phyloP scores from a whole-genome alignment of 1,140 invertebrate species.

The Brachionus paranguensis region DNA sequence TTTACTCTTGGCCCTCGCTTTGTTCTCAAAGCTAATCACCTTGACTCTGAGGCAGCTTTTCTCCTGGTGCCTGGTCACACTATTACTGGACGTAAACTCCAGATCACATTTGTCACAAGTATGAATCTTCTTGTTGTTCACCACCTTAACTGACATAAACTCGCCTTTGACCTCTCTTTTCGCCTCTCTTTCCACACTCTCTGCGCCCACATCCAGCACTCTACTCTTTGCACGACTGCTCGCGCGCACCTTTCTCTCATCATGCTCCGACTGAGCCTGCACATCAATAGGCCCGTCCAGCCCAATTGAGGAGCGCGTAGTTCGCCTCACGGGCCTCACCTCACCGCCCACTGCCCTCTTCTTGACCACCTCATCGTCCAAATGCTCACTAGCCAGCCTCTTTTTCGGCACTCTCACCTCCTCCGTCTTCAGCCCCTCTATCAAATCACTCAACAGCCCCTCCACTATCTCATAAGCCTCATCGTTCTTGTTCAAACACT shows the following conservation, averaged over 20 bases:
- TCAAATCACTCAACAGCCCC: neutral
- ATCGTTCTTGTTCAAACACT: neutral
- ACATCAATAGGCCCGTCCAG: no score
- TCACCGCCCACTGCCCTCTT: neutral
- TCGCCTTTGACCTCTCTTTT: neutral
- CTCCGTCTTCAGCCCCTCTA: neutral
- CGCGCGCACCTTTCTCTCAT: neutral
- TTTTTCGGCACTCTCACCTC: neutral
- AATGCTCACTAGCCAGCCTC: neutral
- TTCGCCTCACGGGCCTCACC: neutral
- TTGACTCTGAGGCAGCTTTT: constrained; percentile 13
- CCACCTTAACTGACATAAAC: neutral
- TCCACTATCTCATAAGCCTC: neutral
- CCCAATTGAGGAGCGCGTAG: neutral
- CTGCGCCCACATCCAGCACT: neutral
- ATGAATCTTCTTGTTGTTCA: constrained; percentile 1
- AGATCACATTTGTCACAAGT: constrained; percentile 17
- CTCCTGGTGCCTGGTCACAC: constrained; percentile 12
- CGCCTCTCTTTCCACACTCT: neutral
- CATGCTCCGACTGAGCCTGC: no score
- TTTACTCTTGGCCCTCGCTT: neutral
- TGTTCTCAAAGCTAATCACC: neutral
- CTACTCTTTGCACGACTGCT: neutral
- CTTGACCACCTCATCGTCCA: neutral
- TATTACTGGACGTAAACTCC: constrained; percentile 28